These are phyloP conservation scores for Catonia carolina DNA, from an alignment of 2,888 invertebrate genomes.

Conservation along the genomic window DNA sequence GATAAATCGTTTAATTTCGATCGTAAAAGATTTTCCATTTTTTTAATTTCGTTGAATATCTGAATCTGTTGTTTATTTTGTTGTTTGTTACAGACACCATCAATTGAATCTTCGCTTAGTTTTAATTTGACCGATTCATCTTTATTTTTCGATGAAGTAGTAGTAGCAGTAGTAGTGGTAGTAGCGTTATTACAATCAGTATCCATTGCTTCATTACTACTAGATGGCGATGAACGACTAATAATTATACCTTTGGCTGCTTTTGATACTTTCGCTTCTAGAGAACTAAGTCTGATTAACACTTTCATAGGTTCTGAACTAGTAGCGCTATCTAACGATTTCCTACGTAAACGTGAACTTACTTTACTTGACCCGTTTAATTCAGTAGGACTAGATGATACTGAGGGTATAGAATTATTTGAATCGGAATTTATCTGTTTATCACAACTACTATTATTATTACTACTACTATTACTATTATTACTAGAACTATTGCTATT, in stretches of 20 bases:
- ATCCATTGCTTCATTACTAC: slow-evolving; percentile 5
- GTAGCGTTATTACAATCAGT: too few relatives aligned
- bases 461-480: neutral
- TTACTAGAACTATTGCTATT: neutral
- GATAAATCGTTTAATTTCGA: slow-evolving; percentile 62
- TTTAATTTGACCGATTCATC: slow-evolving; percentile 26
- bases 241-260: slow-evolving; percentile 39
- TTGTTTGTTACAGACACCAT: slow-evolving; percentile 27
- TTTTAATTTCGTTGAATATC: slow-evolving; percentile 39
- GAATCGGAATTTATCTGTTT: slow-evolving; percentile 20
- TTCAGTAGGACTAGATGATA: slow-evolving; percentile 8
- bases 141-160: neutral
- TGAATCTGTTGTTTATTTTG: slow-evolving; percentile 23
- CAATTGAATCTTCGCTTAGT: slow-evolving; percentile 30
- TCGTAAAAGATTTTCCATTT: slow-evolving; percentile 57
- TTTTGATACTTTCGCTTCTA: slow-evolving; percentile 69
- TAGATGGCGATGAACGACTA: slow-evolving; percentile 21
- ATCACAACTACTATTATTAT: too few relatives aligned
- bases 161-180: too few relatives aligned
- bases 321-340: slow-evolving; percentile 71
- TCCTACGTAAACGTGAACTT: slow-evolving; percentile 57
- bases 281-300: slow-evolving; percentile 54
- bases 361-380: slow-evolving; percentile 38
- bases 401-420: slow-evolving; percentile 14
- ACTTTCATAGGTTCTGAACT: slow-evolving; percentile 70